These are phyloP conservation scores for Cactoblastis cactorum DNA, from an alignment of 2,888 invertebrate genomes.

Conservation along the genomic window DNA sequence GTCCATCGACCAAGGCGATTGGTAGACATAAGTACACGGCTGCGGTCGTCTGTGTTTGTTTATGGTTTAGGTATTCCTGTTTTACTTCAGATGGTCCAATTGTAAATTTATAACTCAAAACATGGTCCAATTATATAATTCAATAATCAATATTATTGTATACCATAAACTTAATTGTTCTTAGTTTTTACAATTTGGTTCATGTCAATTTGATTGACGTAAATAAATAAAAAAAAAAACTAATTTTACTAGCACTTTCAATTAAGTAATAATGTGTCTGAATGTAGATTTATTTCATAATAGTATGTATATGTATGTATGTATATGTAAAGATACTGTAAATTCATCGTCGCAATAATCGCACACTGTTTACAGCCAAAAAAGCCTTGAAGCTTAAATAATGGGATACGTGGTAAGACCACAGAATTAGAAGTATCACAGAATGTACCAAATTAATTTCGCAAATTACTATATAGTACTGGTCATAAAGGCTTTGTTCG, in stretches of 20 bases:
- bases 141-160: too few relatives aligned
- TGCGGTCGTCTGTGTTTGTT: neutral
- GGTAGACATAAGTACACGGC: neutral
- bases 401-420: neutral
- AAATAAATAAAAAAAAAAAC: too few relatives aligned
- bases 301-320: too few relatives aligned
- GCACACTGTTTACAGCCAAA: neutral
- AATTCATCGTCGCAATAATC: neutral
- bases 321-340: too few relatives aligned
- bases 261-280: too few relatives aligned
- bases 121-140: too few relatives aligned
- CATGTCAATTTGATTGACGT: too few relatives aligned
- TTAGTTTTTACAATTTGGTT: too few relatives aligned
- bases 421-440: neutral
- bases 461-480: neutral
- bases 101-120: neutral
- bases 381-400: neutral
- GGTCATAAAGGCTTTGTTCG: neutral
- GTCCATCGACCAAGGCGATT: conserved; percentile 10
- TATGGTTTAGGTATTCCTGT: neutral
- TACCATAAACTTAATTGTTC: too few relatives aligned
- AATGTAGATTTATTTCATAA: too few relatives aligned
- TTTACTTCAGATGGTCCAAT: neutral
- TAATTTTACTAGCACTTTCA: too few relatives aligned
- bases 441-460: neutral